These are phyloP conservation scores for Lichenostomus cassidix DNA, from an alignment of 2,113 vertebrate species.

Conservation along the genomic window DNA sequence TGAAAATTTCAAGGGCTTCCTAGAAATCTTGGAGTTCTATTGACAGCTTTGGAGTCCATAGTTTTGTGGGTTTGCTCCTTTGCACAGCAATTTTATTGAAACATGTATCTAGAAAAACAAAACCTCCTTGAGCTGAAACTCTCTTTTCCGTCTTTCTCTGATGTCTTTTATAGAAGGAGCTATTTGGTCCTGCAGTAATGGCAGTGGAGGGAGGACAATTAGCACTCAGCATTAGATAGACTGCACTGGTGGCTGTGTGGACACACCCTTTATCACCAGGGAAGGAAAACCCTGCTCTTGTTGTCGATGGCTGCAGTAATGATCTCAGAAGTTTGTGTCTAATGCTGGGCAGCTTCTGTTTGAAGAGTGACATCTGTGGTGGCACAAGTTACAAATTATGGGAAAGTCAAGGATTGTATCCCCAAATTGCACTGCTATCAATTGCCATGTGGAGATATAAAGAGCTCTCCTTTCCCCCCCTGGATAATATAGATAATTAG, in stretches of 20 bases:
- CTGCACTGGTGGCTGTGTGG: background rate
- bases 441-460: background rate
- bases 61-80: background rate
- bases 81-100: background rate
- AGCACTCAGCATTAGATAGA: background rate
- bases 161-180: background rate
- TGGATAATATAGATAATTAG: conserved; percentile 29
- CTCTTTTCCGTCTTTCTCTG: background rate
- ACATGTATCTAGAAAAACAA: background rate
- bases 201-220: background rate
- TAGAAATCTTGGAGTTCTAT: background rate
- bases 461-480: background rate
- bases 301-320: background rate
- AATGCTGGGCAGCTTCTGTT: background rate
- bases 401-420: background rate
- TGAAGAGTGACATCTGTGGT: background rate
- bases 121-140: background rate
- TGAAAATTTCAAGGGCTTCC: background rate
- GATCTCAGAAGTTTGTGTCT: background rate
- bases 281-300: background rate
- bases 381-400: background rate
- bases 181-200: background rate
- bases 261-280: background rate
- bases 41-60: background rate
- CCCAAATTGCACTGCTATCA: background rate